A percentile compares a stretch with the other conserved stretches of the same genome.
Evolutionary conservation across 2,113 vertebrate species (phyloP).

Genomic region (Oreochromis niloticus): DNA sequence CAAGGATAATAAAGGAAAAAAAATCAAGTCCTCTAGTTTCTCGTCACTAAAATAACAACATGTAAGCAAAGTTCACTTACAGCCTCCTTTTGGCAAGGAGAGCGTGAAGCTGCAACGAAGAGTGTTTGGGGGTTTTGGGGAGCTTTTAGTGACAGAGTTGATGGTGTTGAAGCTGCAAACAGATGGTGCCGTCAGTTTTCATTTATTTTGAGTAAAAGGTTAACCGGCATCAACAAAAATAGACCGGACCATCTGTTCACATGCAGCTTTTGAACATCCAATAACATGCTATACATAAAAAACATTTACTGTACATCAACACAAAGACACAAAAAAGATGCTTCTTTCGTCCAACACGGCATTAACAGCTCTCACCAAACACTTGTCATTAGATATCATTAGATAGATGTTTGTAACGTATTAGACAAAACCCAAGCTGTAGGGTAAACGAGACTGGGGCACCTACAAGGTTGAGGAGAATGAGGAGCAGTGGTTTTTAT

Average conservation of each 20-base stretch:
- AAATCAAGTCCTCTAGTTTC: background rate
- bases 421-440: background rate
- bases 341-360: background rate
- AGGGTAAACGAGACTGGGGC: background rate
- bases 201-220: constrained; percentile 46
- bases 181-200: constrained; percentile 43
- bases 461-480: background rate
- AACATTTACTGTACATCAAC: background rate
- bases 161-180: constrained; percentile 2
- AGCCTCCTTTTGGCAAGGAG: background rate
- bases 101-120: background rate
- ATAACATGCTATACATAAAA: background rate
- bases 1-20: background rate
- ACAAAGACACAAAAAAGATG: background rate
- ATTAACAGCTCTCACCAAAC: background rate
- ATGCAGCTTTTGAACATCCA: background rate
- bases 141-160: background rate
- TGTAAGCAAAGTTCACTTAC: background rate
- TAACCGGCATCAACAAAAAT: constrained; percentile 41
- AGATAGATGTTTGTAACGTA: background rate
- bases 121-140: background rate
- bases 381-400: background rate
- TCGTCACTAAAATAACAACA: background rate
- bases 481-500: background rate
- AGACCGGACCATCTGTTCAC: constrained; percentile 39